Conservation (phyloP, 2,113 vertebrate species). For the Motacilla tschutschensis region DNA sequence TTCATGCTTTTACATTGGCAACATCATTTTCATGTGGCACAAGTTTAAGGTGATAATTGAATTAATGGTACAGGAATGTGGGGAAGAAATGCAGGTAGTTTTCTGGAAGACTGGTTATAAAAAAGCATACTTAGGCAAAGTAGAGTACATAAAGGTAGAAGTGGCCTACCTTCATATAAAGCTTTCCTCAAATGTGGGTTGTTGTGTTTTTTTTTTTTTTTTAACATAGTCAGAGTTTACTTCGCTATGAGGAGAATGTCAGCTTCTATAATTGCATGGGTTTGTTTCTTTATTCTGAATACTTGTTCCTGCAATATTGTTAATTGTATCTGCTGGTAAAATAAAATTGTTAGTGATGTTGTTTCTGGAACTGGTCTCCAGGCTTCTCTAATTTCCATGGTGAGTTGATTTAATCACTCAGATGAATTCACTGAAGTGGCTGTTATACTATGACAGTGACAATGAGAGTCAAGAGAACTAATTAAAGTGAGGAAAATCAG, state of each 20-base stretch:
- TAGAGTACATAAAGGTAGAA: neutral
- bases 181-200: neutral
- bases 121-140: neutral
- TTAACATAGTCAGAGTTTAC: neutral
- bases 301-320: neutral
- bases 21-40: neutral
- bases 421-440: neutral
- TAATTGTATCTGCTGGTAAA: conserved; percentile 15
- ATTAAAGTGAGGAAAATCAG: neutral
- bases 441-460: neutral
- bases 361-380: conserved; percentile 15
- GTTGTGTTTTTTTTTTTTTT: neutral
- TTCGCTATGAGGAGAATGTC: neutral
- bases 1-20: neutral
- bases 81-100: neutral
- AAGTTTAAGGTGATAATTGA: neutral
- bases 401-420: conserved; percentile 15
- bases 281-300: conserved; percentile 6
- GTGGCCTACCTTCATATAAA: neutral
- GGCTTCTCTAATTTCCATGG: neutral
- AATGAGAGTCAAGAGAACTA: neutral
- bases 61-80: neutral
- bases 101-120: neutral
- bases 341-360: neutral
- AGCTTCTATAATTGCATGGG: neutral